phyloP scores from a whole-genome alignment of 2,888 invertebrate genomes.

The Calameuta filiformis region DNA sequence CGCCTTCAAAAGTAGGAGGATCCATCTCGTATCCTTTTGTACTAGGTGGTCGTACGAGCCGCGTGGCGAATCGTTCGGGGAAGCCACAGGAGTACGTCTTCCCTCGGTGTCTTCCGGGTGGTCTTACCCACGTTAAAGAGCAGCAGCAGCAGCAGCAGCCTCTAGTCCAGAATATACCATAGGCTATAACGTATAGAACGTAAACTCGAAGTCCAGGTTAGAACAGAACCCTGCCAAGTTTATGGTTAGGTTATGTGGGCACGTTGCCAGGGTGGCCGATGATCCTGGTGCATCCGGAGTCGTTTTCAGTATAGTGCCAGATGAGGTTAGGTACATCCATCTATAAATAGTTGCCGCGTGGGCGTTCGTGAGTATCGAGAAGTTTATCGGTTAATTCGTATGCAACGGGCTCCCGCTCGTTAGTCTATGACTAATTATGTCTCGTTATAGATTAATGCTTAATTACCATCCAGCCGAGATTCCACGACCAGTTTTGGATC shows the following conservation, averaged over 20 bases:
- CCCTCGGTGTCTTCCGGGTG: neutral
- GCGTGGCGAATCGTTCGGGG: neutral
- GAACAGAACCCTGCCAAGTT: neutral
- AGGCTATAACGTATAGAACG: neutral
- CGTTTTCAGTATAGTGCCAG: neutral
- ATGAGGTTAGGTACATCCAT: neutral
- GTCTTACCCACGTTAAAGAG: neutral
- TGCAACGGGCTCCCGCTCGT: conserved; percentile 39
- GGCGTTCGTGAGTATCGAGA: conserved; percentile 42
- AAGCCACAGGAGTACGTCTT: neutral
- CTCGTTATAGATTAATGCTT: conserved; percentile 61
- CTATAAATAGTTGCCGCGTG: conserved; percentile 22
- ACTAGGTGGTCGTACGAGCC: neutral
- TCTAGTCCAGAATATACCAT: neutral
- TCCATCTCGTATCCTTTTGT: neutral
- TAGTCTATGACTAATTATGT: conserved; percentile 61
- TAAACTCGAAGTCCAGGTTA: neutral
- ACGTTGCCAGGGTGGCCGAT: neutral
- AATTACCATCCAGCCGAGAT: conserved; percentile 55
- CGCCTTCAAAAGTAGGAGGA: neutral
- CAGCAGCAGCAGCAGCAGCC: neutral
- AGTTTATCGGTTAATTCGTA: conserved; percentile 52
- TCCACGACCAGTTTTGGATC: conserved; percentile 49
- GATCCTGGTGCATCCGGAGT: neutral
- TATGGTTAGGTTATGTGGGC: neutral